phyloP scores from a whole-genome alignment of 2,797 vertebrate genomes.

The Crax fasciolata region DNA sequence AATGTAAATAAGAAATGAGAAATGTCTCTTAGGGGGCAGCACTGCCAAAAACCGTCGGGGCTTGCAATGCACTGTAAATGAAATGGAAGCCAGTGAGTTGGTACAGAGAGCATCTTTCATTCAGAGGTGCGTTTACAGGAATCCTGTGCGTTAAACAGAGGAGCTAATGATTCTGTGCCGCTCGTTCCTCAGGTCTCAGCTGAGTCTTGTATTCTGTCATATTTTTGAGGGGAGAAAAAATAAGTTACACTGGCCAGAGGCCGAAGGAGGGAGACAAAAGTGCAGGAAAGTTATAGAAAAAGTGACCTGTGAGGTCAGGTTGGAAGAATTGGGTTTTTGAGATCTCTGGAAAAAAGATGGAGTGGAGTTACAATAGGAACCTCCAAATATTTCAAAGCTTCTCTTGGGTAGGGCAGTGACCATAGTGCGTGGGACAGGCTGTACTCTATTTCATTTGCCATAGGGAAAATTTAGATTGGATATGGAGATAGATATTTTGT shows the following conservation, averaged over 20 bases:
- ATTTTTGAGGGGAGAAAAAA: neutral
- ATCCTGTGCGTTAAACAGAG: constrained; percentile 7
- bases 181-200: constrained; percentile 8
- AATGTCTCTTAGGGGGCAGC: neutral
- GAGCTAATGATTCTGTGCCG: constrained; percentile 1
- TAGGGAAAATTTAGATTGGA: constrained; percentile 35
- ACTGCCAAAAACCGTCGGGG: constrained; percentile 16
- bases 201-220: neutral
- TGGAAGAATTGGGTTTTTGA: constrained; percentile 20
- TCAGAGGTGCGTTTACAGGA: constrained; percentile 39
- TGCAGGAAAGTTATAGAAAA: neutral
- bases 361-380: neutral
- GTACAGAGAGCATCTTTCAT: constrained; percentile 12
- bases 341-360: neutral
- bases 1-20: neutral
- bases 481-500: constrained; percentile 43
- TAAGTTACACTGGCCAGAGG: neutral
- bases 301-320: constrained; percentile 8
- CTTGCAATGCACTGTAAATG: neutral
- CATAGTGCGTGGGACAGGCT: constrained; percentile 18
- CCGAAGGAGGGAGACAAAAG: neutral
- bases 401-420: neutral
- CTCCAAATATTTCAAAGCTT: constrained; percentile 24
- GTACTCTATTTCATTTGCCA: constrained; percentile 41
- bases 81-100: neutral